Base-by-base conservation (phyloP, 2,797 vertebrate genomes). In the Microctenopoma stevenorrisi region DNA sequence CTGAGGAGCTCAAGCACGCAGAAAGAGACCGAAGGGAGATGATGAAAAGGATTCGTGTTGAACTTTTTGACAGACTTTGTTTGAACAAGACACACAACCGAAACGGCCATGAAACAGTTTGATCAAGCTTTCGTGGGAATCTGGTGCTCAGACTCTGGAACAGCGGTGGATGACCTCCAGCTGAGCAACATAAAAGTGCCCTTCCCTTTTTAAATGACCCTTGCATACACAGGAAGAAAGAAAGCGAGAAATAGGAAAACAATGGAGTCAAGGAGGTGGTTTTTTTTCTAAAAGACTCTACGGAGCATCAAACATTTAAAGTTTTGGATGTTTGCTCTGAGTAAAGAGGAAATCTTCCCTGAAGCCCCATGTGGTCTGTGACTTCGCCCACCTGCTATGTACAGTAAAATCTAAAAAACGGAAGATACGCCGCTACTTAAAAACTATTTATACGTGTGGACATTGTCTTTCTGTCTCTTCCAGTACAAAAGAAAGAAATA, bases 381-480 rank as follows among this genome's bases (percentile, higher is more conserved):
- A 81, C 74, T 79, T 68, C 79, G 30, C 65, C 76, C 70, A 64
- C 62, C 77, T 62, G 63, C 82, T 81, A 78, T 89, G 88, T 90
- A 89, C 91, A 90, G 69, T 83, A 71, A 22, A 73, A 75, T 74
- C 57, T 77, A 67, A 76, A 67, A 76, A 87, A 85, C 76, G 72
- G 79, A 89, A 80, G 83, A 84, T 44, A 69, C 59, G 69, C 48
- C 76, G 83, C 88, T 82, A 86, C 90, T 87, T 88, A 89, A 83
- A 93, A 92, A 92, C 90, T 94, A 94, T 94, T 94, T 94, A 94
- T 94, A 90, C 65, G 73, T 79, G 65, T 91, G 85, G 84, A 93
- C 82, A 50, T 86, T 91, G 89, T 63, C 72, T 76, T 85, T 86
- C 66, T 81, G 67, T 85, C 76, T 81, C 80, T 88, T 87, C 69